Percentiles rank a stretch among this genome's conserved stretches.
Conservation (phyloP, 1,140 invertebrate species). For the Drosophila fuyamai region DNA sequence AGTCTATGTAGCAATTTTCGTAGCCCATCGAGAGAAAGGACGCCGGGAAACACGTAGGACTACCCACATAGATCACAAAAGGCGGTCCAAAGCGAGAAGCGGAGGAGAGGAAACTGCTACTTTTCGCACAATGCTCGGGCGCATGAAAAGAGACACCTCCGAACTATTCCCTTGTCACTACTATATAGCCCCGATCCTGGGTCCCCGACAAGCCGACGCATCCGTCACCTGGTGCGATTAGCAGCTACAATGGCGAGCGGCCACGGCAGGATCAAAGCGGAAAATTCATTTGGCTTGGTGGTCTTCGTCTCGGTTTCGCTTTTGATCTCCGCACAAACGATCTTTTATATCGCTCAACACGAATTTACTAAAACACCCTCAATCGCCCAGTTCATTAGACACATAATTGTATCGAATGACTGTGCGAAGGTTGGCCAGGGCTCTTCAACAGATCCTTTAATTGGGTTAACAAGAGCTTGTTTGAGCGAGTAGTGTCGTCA, state of each 20-base stretch:
- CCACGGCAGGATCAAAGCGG: slow-evolving; percentile 83
- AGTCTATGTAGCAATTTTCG: slow-evolving; percentile 44
- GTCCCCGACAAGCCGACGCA: slow-evolving; percentile 59
- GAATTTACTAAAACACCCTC: slow-evolving; percentile 45
- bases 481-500: neutral
- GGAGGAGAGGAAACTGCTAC: slow-evolving; percentile 66
- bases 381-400: slow-evolving; percentile 48
- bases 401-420: slow-evolving; percentile 35
- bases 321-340: slow-evolving; percentile 70
- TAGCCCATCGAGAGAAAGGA: slow-evolving; percentile 49
- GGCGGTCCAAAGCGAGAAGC: slow-evolving; percentile 23
- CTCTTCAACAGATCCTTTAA: slow-evolving; percentile 38
- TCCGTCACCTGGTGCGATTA: slow-evolving; percentile 82
- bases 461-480: slow-evolving; percentile 42
- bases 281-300: slow-evolving; percentile 84
- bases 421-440: neutral
- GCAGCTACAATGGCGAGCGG: slow-evolving; percentile 62
- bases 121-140: slow-evolving; percentile 72
- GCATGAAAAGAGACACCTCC: slow-evolving; percentile 78
- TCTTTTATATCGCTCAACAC: slow-evolving; percentile 48
- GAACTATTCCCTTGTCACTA: slow-evolving; percentile 79
- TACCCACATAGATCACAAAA: slow-evolving; percentile 58
- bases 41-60: slow-evolving; percentile 50
- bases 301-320: slow-evolving; percentile 72
- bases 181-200: slow-evolving; percentile 12